Conservation (phyloP, 1,140 invertebrate species). For the Drosophila triauraria region DNA sequence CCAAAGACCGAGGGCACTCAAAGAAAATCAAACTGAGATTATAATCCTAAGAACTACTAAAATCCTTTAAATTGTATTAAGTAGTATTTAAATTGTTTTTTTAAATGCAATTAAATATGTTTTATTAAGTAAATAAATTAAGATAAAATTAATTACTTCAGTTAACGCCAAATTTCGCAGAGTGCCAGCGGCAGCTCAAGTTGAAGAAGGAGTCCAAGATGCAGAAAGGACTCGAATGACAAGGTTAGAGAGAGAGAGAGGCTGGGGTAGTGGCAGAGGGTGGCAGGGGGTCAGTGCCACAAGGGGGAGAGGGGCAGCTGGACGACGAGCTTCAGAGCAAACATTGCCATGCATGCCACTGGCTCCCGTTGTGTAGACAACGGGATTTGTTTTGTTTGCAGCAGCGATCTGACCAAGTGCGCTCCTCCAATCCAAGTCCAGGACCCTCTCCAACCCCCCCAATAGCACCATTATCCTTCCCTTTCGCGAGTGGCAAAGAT, state of each 20-base stretch:
- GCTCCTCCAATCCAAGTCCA: constrained; percentile 1
- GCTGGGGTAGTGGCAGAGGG: no score
- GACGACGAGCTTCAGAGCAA: constrained; percentile 18
- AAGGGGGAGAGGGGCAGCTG: neutral
- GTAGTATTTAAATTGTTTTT: no score
- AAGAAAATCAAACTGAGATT: neutral
- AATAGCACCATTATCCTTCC: neutral
- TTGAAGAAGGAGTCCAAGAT: constrained; percentile 34
- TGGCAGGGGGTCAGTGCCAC: neutral
- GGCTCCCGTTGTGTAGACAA: constrained; percentile 63
- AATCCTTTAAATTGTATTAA: no score
- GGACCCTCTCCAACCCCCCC: no score
- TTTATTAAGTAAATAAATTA: neutral
- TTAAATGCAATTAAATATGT: no score
- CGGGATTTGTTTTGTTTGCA: constrained; percentile 74
- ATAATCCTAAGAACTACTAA: no score
- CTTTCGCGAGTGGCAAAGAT: constrained; percentile 64
- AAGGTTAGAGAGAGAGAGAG: neutral
- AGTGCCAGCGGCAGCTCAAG: constrained; percentile 21
- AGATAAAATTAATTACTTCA: no score
- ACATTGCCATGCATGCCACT: constrained; percentile 71
- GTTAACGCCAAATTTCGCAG: neutral
- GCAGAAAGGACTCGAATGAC: constrained; percentile 34
- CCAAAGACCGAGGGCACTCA: constrained; percentile 24
- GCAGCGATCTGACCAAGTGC: constrained; percentile 59